Evolutionary conservation across 2,113 vertebrate species (phyloP), one percentile per base, ranked within the genome.

Genomic region (cat (Felis catus)): DNA sequence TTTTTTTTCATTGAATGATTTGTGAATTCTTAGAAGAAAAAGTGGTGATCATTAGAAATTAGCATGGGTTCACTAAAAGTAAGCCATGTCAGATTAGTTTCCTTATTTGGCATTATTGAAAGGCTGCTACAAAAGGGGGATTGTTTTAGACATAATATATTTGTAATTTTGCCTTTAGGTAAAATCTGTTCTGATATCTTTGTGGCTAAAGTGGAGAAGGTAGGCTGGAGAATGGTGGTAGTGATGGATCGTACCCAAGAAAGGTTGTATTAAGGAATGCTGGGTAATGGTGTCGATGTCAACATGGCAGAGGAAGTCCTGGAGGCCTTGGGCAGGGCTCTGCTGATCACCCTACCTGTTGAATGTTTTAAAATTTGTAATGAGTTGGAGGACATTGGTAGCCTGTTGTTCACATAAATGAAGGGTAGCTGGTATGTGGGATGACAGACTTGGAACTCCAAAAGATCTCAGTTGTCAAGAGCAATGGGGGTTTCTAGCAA

Each of bases 11-110:
- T n/a, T 83, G 39, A 86, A 70, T 87, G 76, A 55, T 63, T 58
- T 78, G 33, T 94, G 68, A 86, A 73, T 96, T 95, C 66, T 85
- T 91, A 85, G 68, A 68, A 76, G 36, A 61, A 83, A 97, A 80
- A 45, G 1, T 18, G 33, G 7, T 93, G 78, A 53, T 95, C 51
- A 68, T 18, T 94, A 71, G 70, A 31, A 93, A 80, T 93, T 76
- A 66, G 14, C n/a, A 58, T 45, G 70, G 55, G 12, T 48, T 86
- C n/a, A 80, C 58, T 73, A 65, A 73, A 83, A 94, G 76, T 31
- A 86, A 95, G 70, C 9, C 33, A 78, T 27, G 2, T 55, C 45
- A 84, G 53, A 48, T 41, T 90, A n/a, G n/a, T 76, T 65, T 91
- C 45, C 51, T 97, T 68, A 3, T 84, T 87, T 81, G 58, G 31